These are phyloP conservation scores for Saccopteryx leptura DNA, from an alignment of 2,113 vertebrate species.

Conservation along the genomic window DNA sequence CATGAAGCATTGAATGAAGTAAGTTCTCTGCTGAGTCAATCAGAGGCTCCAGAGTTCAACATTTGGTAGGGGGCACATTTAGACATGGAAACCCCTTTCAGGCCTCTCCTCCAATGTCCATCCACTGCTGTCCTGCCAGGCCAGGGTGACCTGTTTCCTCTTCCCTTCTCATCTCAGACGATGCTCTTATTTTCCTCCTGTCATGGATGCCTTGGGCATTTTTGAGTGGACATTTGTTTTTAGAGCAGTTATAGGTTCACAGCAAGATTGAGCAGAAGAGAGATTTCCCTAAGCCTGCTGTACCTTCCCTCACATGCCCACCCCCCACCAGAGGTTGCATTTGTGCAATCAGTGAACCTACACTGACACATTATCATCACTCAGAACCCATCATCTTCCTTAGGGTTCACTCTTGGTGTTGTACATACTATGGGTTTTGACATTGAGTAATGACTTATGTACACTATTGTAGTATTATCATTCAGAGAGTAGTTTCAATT, in stretches of 20 bases:
- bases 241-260: background rate
- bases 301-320: rapidly evolving
- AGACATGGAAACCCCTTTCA: too few relatives aligned
- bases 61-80: too few relatives aligned
- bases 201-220: background rate
- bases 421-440: background rate
- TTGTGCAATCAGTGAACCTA: rapidly evolving
- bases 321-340: rapidly evolving
- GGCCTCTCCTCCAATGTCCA: too few relatives aligned
- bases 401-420: background rate
- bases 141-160: too few relatives aligned
- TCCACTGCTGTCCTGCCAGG: background rate
- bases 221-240: background rate
- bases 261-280: background rate
- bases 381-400: rapidly evolving
- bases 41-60: background rate
- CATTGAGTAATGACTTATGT: too few relatives aligned
- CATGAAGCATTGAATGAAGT: background rate
- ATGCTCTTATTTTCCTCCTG: rapidly evolving
- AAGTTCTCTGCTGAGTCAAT: background rate
- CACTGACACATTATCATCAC: rapidly evolving
- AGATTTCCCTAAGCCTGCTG: rapidly evolving
- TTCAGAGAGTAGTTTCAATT: background rate
- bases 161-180: background rate
- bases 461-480: background rate